Conservation (phyloP, 2,888 invertebrate genomes). For the Phasia obesa region DNA sequence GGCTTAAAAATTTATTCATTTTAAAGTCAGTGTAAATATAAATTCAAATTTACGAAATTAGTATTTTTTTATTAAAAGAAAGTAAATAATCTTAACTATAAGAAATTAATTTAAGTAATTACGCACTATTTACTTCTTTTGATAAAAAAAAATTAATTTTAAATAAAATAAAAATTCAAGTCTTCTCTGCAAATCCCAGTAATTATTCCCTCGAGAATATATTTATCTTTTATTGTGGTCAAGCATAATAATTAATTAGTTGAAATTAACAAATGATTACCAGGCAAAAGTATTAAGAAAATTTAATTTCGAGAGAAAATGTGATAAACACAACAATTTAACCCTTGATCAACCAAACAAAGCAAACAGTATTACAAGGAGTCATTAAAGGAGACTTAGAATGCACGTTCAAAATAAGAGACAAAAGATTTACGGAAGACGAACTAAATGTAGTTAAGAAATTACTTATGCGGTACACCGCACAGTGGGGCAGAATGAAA, state of each 20-base stretch:
- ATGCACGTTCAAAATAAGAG: background rate
- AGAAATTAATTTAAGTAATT: too few relatives aligned
- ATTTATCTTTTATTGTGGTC: slow-evolving; percentile 74
- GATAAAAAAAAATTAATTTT: background rate
- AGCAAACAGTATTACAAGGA: background rate
- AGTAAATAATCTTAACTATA: too few relatives aligned
- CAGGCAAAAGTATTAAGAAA: slow-evolving; percentile 69
- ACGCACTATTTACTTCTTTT: background rate
- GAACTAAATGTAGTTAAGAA: background rate
- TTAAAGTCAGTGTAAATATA: too few relatives aligned
- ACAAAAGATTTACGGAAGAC: slow-evolving; percentile 16
- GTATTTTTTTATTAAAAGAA: too few relatives aligned
- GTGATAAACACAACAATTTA: background rate
- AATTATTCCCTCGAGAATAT: slow-evolving; percentile 77
- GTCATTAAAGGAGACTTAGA: background rate
- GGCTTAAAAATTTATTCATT: too few relatives aligned
- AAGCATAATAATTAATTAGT: slow-evolving; percentile 81
- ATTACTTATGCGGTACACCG: slow-evolving; percentile 27
- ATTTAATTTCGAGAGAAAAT: slow-evolving; percentile 9
- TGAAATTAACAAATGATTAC: slow-evolving; percentile 81
- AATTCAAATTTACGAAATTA: too few relatives aligned
- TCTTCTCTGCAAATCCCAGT: background rate
- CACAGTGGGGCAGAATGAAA: too few relatives aligned
- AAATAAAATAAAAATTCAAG: background rate
- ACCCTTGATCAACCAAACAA: background rate